Evolutionary conservation across 2,113 vertebrate species (phyloP).

Genomic region (Regulus satrapa): DNA sequence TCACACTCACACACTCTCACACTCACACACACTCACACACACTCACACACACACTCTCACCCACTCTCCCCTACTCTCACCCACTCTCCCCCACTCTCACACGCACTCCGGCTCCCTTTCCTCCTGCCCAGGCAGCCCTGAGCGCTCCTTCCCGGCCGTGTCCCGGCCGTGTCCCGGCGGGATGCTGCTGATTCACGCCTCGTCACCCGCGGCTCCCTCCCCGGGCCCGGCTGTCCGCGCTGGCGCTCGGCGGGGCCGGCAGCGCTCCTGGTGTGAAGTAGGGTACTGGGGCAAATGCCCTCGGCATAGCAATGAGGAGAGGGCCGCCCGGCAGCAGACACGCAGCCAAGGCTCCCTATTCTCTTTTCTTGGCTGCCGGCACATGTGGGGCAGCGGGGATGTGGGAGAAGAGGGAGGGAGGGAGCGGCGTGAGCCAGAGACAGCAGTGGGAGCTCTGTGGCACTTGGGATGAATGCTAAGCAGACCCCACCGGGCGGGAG

Average conservation of each 20-base stretch:
- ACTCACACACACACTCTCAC: not conserved
- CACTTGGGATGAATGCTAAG: constrained; percentile 41
- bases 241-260: not conserved
- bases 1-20: not conserved
- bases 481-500: constrained; percentile 44
- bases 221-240: not conserved
- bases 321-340: not conserved
- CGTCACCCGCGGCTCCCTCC: not conserved
- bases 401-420: constrained; percentile 25
- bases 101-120: rapidly evolving
- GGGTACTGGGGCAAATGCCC: constrained; percentile 44
- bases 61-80: no score
- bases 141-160: rapidly evolving
- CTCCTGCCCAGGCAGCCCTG: rapidly evolving
- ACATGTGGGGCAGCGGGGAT: not conserved
- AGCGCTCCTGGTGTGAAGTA: not conserved
- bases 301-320: not conserved
- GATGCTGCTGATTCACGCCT: constrained; percentile 38
- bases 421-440: not conserved
- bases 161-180: not conserved
- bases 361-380: constrained; percentile 16
- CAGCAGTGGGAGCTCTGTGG: not conserved
- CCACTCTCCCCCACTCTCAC: rapidly evolving
- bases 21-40: not conserved
- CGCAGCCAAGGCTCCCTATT: not conserved